Evolutionary conservation across 2,888 invertebrate species (phyloP).

Genomic region (Cremastobaeus sp.): DNA sequence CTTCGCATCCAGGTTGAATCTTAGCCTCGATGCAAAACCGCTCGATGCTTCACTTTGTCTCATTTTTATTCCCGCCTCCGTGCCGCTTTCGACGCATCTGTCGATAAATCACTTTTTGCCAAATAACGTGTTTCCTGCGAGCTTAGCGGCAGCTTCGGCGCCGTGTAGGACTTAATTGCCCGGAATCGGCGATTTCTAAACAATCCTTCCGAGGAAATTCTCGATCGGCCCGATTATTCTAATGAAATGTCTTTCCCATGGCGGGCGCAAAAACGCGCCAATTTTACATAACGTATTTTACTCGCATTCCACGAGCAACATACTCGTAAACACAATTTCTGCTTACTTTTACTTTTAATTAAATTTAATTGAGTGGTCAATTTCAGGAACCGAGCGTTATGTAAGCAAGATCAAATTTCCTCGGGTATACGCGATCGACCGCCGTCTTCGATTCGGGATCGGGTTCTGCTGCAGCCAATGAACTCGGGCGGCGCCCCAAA

Average conservation of each 20-base stretch:
- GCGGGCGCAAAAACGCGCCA: too few relatives aligned
- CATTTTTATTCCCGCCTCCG: conserved; percentile 22
- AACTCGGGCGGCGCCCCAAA: too few relatives aligned
- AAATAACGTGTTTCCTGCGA: background rate
- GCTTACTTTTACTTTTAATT: conserved; percentile 19
- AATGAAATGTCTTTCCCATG: too few relatives aligned
- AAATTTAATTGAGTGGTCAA: background rate
- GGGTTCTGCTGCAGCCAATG: too few relatives aligned
- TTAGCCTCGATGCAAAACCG: conserved; percentile 29
- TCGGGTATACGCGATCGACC: too few relatives aligned
- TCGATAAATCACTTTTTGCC: conserved; percentile 10
- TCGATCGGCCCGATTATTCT: too few relatives aligned
- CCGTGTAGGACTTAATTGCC: conserved; percentile 11
- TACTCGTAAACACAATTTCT: background rate
- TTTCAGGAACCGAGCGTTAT: background rate
- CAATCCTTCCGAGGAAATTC: too few relatives aligned
- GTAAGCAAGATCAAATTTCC: background rate
- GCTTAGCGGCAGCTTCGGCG: background rate
- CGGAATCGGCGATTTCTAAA: background rate
- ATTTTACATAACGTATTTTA: conserved; percentile 17
- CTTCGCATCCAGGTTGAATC: conserved; percentile 31
- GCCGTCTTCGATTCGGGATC: too few relatives aligned
- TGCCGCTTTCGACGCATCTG: conserved; percentile 33
- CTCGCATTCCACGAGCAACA: too few relatives aligned
- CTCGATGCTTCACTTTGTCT: conserved; percentile 24